Base-by-base conservation (phyloP, 2,888 invertebrate species). In the Hybos culiciformis region DNA sequence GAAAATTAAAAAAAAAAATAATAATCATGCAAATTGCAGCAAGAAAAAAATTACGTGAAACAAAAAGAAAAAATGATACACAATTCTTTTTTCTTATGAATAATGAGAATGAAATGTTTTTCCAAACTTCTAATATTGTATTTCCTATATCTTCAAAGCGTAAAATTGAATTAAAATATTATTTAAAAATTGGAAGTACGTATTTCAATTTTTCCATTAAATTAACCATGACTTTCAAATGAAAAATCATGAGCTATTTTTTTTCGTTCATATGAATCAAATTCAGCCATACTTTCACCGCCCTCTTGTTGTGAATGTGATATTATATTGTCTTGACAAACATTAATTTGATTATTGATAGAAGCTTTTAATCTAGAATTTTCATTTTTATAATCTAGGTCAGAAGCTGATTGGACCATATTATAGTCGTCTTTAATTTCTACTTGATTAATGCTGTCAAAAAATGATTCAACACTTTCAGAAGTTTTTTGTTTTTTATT, bases 271-370 rank as follows among this genome's bases (percentile, higher is more conserved):
- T 45, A 47, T n/a, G 48, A 50, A 41, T 47, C 45, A 37, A 47
- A 41, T 42, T 52, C 50, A 11, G 51, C 52, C 51, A 53, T 50
- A 29, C 42, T 47, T 44, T 53, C 53, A 23, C 52, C 50, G 23
- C 46, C 52, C 23, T 46, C 46, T n/a, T 29, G 29, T n/a, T 29
- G 12, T 18, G 29, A 29, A 29, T 29, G 7, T 29, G 29, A 29
- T n/a, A 29, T 29, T n/a, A 29, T 29, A 29, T 29, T 12, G n/a
- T 12, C n/a, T n/a, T n/a, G n/a, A n/a, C n/a, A n/a, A n/a, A n/a
- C n/a, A 12, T 12, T 12, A n/a, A n/a, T 5, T 6, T 29, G n/a
- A 6, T 29, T 29, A 29, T 29, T 29, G n/a, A n/a, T n/a, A n/a
- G n/a, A n/a, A n/a, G n/a, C n/a, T n/a, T n/a, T n/a, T 29, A 29